Percentiles rank a stretch among this genome's conserved stretches.
Conservation (phyloP, 1,140 invertebrate genomes). For the Caerostris extrusa region DNA sequence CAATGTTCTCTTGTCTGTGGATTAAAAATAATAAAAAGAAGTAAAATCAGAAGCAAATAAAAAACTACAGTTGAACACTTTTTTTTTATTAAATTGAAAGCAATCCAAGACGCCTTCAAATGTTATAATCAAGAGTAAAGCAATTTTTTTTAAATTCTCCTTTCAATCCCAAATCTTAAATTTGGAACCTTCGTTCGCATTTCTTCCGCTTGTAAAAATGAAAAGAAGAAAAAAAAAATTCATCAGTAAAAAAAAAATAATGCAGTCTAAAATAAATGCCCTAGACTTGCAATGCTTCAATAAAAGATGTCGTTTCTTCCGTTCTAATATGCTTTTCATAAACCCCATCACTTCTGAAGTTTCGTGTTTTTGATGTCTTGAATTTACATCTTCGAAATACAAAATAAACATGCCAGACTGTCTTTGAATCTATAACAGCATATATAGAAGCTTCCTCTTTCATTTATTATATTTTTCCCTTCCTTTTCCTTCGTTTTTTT, state of each 20-base stretch:
- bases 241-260: neutral
- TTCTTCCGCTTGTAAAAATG: slow-evolving; percentile 15
- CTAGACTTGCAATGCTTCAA: neutral
- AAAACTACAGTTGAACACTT: neutral
- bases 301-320: slow-evolving; percentile 50
- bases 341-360: slow-evolving; percentile 60
- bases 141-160: slow-evolving; percentile 1
- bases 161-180: slow-evolving; percentile 18
- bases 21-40: neutral
- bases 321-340: slow-evolving; percentile 46
- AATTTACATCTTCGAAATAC: slow-evolving; percentile 20
- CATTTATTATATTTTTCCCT: neutral
- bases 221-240: slow-evolving; percentile 25
- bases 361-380: slow-evolving; percentile 48
- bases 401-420: slow-evolving; percentile 48
- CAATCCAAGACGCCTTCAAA: slow-evolving; percentile 13
- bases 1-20: neutral
- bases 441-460: slow-evolving; percentile 26
- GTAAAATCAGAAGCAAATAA: neutral
- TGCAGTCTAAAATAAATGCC: slow-evolving; percentile 19
- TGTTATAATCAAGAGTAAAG: slow-evolving; percentile 36
- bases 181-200: slow-evolving; percentile 2
- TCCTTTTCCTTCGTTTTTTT: neutral
- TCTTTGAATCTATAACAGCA: slow-evolving; percentile 9
- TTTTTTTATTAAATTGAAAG: neutral